Conservation (phyloP, 2,113 vertebrate species). For the Gymnocephalus cernua region DNA sequence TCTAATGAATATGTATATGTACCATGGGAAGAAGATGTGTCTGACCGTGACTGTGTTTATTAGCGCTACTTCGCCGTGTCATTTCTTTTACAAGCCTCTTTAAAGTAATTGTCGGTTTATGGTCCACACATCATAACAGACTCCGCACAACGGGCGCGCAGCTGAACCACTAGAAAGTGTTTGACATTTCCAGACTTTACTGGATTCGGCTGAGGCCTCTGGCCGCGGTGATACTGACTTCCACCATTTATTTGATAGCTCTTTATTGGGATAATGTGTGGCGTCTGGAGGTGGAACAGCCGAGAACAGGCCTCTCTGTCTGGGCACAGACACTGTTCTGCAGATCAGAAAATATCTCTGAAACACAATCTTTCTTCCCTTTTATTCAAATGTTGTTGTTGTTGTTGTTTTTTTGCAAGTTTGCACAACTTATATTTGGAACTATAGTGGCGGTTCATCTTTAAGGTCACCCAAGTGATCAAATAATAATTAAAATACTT, state of each 20-base stretch:
- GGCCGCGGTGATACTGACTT: background rate
- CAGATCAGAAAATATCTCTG: background rate
- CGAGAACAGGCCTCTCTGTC: background rate
- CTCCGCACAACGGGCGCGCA: constrained; percentile 1
- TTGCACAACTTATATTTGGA: background rate
- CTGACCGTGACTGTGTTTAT: constrained; percentile 43
- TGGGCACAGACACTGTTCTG: no score
- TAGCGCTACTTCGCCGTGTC: constrained; percentile 51
- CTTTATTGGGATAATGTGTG: constrained; percentile 25
- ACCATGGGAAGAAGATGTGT: background rate
- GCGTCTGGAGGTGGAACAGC: background rate
- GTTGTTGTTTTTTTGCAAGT: no score
- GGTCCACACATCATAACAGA: constrained; percentile 74
- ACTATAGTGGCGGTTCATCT: fast-evolving
- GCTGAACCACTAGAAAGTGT: constrained; percentile 65
- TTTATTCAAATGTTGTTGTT: background rate
- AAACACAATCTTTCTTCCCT: background rate
- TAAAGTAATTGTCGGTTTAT: constrained; percentile 74
- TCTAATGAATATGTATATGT: constrained; percentile 10
- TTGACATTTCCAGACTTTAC: constrained; percentile 71
- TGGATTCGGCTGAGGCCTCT: constrained; percentile 57
- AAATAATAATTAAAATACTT: background rate
- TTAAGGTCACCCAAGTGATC: background rate
- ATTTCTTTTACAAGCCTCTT: constrained; percentile 70
- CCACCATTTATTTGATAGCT: constrained; percentile 44